phyloP scores from a whole-genome alignment of 2,113 vertebrate genomes.

The Pelecanus crispus region DNA sequence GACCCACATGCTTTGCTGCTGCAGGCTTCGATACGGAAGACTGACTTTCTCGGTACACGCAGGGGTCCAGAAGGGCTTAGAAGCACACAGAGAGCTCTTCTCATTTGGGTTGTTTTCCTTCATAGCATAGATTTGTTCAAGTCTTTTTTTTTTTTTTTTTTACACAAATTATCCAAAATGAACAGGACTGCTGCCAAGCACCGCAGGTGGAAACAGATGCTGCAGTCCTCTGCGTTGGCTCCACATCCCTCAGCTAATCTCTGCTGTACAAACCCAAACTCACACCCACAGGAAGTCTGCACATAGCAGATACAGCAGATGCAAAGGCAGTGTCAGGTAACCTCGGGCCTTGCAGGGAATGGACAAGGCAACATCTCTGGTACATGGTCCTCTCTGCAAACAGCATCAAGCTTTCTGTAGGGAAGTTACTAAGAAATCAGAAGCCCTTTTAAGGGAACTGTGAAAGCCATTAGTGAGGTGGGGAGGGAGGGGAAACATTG shows the following conservation, averaged over 20 bases:
- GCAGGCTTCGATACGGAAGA: not conserved
- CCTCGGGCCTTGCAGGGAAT: not conserved
- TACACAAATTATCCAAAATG: not conserved
- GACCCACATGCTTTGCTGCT: not conserved
- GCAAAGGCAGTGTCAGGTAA: not conserved
- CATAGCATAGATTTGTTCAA: not conserved
- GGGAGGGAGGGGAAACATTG: accelerated
- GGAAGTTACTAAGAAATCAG: not conserved
- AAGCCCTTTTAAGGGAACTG: not conserved
- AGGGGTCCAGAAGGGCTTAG: not conserved
- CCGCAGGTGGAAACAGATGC: not conserved
- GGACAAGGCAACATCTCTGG: no score
- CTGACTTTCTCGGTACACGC: accelerated
- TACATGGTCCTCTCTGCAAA: not conserved
- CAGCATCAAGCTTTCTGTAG: not conserved
- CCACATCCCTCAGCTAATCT: not conserved
- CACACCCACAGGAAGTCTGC: not conserved
- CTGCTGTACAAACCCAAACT: not conserved
- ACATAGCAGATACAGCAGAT: not conserved
- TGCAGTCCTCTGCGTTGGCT: not conserved
- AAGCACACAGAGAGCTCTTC: not conserved
- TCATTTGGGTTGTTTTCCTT: not conserved
- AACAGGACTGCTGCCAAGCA: not conserved
- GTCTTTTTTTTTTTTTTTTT: not conserved
- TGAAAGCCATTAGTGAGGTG: not conserved